Conservation (phyloP, 1,140 invertebrate genomes). For the Atopsyche davidsoni region DNA sequence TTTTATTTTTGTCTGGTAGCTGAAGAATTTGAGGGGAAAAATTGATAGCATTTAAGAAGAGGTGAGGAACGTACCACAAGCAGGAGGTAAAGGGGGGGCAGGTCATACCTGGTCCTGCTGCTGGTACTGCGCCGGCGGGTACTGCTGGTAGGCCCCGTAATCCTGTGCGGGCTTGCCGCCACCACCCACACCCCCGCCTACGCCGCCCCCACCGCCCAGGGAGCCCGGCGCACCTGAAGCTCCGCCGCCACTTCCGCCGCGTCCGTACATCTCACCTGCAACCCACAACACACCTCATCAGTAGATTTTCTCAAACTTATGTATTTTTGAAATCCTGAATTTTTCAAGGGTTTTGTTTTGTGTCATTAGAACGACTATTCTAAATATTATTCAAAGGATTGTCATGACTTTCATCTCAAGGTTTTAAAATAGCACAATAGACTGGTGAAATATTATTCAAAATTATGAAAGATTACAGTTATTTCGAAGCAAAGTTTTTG, state of each 20-base stretch:
- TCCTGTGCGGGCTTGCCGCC: slow-evolving; percentile 36
- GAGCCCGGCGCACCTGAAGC: slow-evolving; percentile 42
- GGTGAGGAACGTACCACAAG: background rate
- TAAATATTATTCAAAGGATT: too few relatives aligned
- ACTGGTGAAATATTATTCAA: too few relatives aligned
- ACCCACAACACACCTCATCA: background rate
- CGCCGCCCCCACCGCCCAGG: slow-evolving; percentile 39
- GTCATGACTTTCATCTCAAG: too few relatives aligned
- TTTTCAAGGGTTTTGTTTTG: too few relatives aligned
- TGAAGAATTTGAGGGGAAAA: background rate
- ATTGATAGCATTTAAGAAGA: background rate
- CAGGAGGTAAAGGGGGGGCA: background rate
- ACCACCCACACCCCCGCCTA: slow-evolving; percentile 32
- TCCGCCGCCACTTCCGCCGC: slow-evolving; percentile 24
- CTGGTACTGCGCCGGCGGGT: slow-evolving; percentile 40
- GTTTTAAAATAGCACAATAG: too few relatives aligned
- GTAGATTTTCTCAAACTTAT: background rate
- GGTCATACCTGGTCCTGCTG: slow-evolving; percentile 47
- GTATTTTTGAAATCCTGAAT: too few relatives aligned
- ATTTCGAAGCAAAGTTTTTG: too few relatives aligned
- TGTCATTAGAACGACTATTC: too few relatives aligned
- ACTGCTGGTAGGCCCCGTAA: slow-evolving; percentile 48
- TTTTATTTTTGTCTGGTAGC: too few relatives aligned
- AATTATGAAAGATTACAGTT: too few relatives aligned
- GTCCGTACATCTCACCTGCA: slow-evolving; percentile 28